Conservation (phyloP, 1,140 invertebrate species). For the Papilio dardanus region DNA sequence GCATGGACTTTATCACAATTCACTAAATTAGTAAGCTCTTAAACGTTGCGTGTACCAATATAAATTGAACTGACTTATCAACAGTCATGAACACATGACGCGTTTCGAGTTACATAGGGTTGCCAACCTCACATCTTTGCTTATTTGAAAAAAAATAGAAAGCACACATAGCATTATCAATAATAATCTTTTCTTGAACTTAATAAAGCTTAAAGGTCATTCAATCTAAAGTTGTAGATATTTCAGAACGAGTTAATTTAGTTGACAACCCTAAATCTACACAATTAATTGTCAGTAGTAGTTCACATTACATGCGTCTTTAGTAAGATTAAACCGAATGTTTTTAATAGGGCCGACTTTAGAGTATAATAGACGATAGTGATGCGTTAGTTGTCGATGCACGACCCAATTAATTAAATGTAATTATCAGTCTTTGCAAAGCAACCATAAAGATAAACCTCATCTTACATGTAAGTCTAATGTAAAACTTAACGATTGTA, state of each 20-base stretch:
- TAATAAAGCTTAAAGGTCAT: no score
- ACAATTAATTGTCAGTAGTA: not conserved
- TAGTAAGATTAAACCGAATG: not conserved
- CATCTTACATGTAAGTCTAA: no score
- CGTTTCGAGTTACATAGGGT: not conserved
- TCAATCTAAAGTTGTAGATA: no score
- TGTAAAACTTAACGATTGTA: not conserved
- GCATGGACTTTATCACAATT: not conserved
- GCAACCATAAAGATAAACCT: no score
- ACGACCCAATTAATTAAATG: not conserved
- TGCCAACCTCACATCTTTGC: not conserved
- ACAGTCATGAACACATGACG: not conserved
- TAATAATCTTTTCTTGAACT: no score
- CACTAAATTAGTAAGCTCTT: not conserved
- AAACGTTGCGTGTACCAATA: conserved; percentile 27
- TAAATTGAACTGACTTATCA: conserved; percentile 27
- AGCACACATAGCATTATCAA: no score
- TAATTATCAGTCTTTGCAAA: not conserved
- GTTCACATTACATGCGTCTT: not conserved
- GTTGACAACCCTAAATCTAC: conserved; percentile 13
- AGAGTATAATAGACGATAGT: not conserved
- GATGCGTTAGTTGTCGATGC: not conserved
- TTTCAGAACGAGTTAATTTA: no score
- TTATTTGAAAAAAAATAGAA: no score
- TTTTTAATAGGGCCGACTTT: not conserved